phyloP scores from a whole-genome alignment of 2,888 invertebrate genomes.

The Eupithecia pulchellata region DNA sequence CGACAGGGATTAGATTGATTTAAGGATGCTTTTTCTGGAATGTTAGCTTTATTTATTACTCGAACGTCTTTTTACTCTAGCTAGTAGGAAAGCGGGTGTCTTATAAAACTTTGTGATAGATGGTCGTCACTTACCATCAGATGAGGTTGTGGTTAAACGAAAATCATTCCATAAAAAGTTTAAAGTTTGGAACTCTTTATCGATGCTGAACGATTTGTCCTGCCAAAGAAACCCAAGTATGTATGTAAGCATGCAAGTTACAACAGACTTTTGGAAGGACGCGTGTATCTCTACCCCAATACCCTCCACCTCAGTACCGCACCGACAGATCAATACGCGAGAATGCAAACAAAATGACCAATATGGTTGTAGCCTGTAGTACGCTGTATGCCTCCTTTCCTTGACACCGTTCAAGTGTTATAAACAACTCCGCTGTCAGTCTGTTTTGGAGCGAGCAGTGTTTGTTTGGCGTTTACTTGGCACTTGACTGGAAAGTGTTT shows the following conservation, averaged over 20 bases:
- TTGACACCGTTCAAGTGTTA: conserved; percentile 37
- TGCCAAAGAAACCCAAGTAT: neutral
- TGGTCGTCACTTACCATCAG: neutral
- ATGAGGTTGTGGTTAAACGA: neutral
- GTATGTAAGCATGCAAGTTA: too few species aligned
- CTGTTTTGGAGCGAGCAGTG: conserved; percentile 21
- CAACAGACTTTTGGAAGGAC: neutral
- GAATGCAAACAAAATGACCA: conserved; percentile 12
- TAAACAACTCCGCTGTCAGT: conserved; percentile 38
- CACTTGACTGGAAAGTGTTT: conserved; percentile 1
- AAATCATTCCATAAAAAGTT: neutral
- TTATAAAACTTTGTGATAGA: too few species aligned
- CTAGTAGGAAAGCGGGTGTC: neutral
- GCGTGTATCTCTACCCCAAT: neutral
- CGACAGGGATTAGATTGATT: neutral
- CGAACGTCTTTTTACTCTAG: neutral
- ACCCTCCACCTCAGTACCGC: neutral
- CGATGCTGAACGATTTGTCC: neutral
- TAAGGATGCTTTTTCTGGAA: neutral
- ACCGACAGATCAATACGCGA: neutral
- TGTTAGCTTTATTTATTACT: neutral
- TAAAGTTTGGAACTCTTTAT: neutral
- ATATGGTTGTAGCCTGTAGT: conserved; percentile 2
- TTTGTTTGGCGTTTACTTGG: neutral
- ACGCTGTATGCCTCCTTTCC: conserved; percentile 33